phyloP scores from a whole-genome alignment of 2,888 invertebrate species.

The Meghimatium bilineatum region DNA sequence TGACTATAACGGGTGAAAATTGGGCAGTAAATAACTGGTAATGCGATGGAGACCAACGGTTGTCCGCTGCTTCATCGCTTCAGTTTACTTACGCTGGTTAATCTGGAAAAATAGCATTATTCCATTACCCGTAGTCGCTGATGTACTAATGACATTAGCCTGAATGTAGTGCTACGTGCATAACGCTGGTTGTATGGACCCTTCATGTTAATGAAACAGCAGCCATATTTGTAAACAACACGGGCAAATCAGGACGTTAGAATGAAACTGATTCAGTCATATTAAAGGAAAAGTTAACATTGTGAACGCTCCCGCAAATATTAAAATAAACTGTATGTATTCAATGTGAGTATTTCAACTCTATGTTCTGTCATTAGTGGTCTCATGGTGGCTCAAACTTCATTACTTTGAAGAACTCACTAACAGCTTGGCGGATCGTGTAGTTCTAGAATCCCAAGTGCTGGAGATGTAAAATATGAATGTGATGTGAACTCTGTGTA shows the following conservation, averaged over 20 bases:
- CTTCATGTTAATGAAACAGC: slow-evolving; percentile 10
- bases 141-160: slow-evolving; percentile 21
- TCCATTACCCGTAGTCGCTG: slow-evolving; percentile 2
- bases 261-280: neutral
- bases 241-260: neutral
- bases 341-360: slow-evolving; percentile 12
- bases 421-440: neutral
- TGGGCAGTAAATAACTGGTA: slow-evolving; percentile 14
- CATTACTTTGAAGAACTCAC: neutral
- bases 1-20: neutral
- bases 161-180: neutral
- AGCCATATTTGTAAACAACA: slow-evolving; percentile 21
- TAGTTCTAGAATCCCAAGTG: neutral
- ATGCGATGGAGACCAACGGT: neutral
- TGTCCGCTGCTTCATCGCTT: neutral
- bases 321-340: slow-evolving; percentile 14
- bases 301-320: slow-evolving; percentile 1
- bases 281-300: slow-evolving; percentile 22
- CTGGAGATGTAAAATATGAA: slow-evolving; percentile 16
- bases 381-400: neutral
- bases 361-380: neutral
- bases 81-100: slow-evolving; percentile 17
- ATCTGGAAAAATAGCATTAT: slow-evolving; percentile 23
- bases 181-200: neutral
- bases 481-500: slow-evolving; percentile 18